phyloP scores from a whole-genome alignment of 2,797 vertebrate species.

The Malacoctenus gilli region DNA sequence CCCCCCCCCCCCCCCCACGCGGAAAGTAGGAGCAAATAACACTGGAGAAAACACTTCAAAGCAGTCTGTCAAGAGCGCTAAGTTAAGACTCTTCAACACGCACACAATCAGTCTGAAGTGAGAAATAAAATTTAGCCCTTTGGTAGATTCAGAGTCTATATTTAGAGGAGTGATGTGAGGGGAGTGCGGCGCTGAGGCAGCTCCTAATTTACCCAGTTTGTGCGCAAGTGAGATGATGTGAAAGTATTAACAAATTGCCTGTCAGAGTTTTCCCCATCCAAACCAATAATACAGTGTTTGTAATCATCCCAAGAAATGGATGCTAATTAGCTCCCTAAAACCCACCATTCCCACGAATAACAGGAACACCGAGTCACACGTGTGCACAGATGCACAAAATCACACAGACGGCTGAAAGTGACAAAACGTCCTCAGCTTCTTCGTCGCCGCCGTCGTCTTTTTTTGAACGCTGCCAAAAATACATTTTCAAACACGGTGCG shows the following conservation, averaged over 20 bases:
- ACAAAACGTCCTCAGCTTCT: neutral
- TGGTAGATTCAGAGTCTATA: slow-evolving; percentile 46
- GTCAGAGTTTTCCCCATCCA: slow-evolving; percentile 39
- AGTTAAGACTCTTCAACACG: slow-evolving; percentile 11
- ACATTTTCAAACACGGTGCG: slow-evolving; percentile 5
- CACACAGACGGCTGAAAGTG: neutral
- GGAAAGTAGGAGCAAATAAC: neutral
- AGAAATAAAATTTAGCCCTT: slow-evolving; percentile 51
- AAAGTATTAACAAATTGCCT: slow-evolving; percentile 52
- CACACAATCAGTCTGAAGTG: slow-evolving; percentile 26
- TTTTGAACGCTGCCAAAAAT: slow-evolving; percentile 1
- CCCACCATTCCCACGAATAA: slow-evolving; percentile 23
- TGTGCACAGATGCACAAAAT: slow-evolving; percentile 9
- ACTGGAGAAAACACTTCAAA: slow-evolving; percentile 40
- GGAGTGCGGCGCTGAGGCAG: slow-evolving; percentile 26
- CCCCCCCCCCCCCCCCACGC: no score
- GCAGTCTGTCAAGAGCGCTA: slow-evolving; percentile 20
- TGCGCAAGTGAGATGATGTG: slow-evolving; percentile 24
- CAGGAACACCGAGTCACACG: neutral
- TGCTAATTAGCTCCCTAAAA: slow-evolving; percentile 61
- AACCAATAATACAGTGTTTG: slow-evolving; percentile 39
- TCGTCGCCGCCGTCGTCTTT: neutral
- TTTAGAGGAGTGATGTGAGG: slow-evolving; percentile 41
- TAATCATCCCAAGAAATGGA: slow-evolving; percentile 40
- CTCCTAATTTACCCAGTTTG: slow-evolving; percentile 48